phyloP scores from a whole-genome alignment of 2,113 vertebrate species.

The Chrysochloris asiatica region DNA sequence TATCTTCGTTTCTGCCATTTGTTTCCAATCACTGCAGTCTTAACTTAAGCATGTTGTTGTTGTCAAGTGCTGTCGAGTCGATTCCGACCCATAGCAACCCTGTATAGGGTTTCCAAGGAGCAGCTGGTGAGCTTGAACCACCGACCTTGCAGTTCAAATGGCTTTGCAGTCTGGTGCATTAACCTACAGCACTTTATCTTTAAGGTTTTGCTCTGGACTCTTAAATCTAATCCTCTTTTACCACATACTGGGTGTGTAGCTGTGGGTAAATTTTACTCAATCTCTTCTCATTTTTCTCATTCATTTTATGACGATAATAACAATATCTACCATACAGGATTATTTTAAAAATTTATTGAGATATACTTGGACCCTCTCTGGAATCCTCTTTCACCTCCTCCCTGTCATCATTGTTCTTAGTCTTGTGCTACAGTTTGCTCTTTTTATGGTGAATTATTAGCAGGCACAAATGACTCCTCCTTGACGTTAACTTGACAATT shows the following conservation, averaged over 20 bases:
- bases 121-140: too few species aligned
- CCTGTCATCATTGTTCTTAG: background rate
- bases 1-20: background rate
- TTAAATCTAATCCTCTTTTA: background rate
- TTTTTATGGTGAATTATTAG: background rate
- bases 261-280: background rate
- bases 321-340: background rate
- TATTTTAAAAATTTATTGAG: background rate
- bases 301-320: background rate
- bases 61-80: too few species aligned
- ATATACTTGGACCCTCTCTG: background rate
- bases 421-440: background rate
- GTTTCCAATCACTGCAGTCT: background rate
- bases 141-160: too few species aligned
- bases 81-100: too few species aligned
- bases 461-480: background rate
- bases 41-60: too few species aligned
- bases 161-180: too few species aligned
- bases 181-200: background rate
- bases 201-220: background rate
- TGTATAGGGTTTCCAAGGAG: too few species aligned
- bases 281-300: background rate
- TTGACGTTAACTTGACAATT: background rate
- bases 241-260: background rate
- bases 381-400: background rate